Percentiles rank a stretch among this genome's conserved stretches.
Conservation (phyloP, 2,797 vertebrate genomes). For the Miichthys miiuy region DNA sequence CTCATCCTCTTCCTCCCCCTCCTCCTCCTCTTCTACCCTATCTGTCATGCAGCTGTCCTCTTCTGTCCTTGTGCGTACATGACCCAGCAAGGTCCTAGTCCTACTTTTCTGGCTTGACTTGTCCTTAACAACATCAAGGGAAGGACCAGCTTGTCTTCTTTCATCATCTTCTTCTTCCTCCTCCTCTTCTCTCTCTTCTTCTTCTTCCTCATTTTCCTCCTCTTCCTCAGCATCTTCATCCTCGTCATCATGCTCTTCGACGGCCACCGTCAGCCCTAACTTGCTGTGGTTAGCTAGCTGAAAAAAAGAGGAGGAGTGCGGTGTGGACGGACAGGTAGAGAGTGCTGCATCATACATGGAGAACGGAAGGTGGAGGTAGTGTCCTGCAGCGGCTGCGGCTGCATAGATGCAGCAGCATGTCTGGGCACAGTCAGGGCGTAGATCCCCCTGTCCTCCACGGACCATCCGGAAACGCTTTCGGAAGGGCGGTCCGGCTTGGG, state of each 20-base stretch:
- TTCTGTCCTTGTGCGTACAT: conserved; percentile 60
- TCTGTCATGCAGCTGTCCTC: conserved; percentile 53
- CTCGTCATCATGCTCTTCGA: conserved; percentile 65
- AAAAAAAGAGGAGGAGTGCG: conserved; percentile 81
- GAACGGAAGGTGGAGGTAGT: conserved; percentile 92
- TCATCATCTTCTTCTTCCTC: conserved; percentile 64
- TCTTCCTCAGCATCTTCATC: conserved; percentile 70
- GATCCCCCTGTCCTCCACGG: conserved; percentile 70
- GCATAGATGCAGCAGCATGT: conserved; percentile 95
- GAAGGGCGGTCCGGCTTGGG: conserved; percentile 85
- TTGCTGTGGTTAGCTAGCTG: conserved; percentile 78
- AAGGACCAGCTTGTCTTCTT: conserved; percentile 63
- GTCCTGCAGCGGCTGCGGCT: conserved; percentile 79
- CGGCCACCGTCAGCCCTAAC: conserved; percentile 61
- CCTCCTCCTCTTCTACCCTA: conserved; percentile 59
- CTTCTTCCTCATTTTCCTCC: conserved; percentile 63
- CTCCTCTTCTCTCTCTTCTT: conserved; percentile 43
- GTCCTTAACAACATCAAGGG: conserved; percentile 38
- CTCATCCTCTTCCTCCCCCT: conserved; percentile 34
- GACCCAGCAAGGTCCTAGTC: conserved; percentile 62
- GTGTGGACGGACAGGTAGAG: conserved; percentile 81
- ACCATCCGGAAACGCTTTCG: conserved; percentile 93
- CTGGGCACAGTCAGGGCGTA: conserved; percentile 87
- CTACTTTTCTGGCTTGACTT: conserved; percentile 64
- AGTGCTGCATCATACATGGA: conserved; percentile 87